phyloP scores from a whole-genome alignment of 1,140 invertebrate genomes.

The Anastrepha ludens region DNA sequence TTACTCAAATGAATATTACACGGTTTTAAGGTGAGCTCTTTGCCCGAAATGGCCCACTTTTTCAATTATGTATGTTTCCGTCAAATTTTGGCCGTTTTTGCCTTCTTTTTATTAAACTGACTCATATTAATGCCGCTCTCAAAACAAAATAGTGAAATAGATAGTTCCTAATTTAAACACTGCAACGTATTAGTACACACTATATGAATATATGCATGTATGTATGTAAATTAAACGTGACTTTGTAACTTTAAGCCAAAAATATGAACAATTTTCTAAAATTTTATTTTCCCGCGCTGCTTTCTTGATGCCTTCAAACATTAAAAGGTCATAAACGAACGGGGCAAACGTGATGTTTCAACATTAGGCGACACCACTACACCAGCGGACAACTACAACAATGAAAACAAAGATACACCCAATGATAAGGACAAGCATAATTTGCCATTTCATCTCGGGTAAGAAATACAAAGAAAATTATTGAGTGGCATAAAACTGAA shows the following conservation, averaged over 20 bases:
- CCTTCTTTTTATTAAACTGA: too few species aligned
- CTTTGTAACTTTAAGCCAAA: not conserved
- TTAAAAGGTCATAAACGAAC: slow-evolving; percentile 29
- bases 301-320: slow-evolving; percentile 4
- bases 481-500: not conserved
- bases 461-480: slow-evolving; percentile 6
- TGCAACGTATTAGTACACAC: too few species aligned
- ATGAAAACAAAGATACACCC: not conserved
- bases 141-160: too few species aligned
- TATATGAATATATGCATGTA: too few species aligned
- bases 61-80: too few species aligned
- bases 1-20: too few species aligned
- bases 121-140: too few species aligned
- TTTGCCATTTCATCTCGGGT: slow-evolving; percentile 17
- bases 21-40: too few species aligned
- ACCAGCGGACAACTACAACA: not conserved
- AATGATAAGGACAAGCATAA: slow-evolving; percentile 16
- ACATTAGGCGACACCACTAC: not conserved
- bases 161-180: too few species aligned
- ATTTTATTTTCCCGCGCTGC: not conserved
- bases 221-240: too few species aligned
- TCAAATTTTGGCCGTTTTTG: too few species aligned
- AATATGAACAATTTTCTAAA: not conserved
- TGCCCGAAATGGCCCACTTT: too few species aligned
- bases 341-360: not conserved